Conservation (phyloP, 2,797 vertebrate genomes). For the Spinibarbus caldwelli region DNA sequence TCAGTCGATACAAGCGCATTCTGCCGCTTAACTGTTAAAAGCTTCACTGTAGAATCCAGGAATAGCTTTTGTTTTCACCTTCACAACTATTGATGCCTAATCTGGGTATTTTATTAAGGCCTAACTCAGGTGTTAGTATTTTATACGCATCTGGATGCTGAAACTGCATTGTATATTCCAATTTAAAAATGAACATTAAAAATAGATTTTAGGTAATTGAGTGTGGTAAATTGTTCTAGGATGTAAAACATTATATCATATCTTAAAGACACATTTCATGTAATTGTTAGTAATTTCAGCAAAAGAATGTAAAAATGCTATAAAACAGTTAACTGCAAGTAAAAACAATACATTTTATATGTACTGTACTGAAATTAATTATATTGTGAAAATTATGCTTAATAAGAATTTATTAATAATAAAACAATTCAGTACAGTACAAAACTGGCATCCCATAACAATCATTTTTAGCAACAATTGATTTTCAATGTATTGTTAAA, state of each 20-base stretch:
- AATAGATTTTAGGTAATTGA: background rate
- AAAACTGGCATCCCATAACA: too few species aligned
- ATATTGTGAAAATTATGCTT: too few species aligned
- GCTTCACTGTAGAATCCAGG: constrained; percentile 46
- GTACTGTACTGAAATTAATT: background rate
- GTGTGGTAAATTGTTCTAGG: background rate
- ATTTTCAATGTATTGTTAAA: too few species aligned
- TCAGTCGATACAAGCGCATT: constrained; percentile 64
- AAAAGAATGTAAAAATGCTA: too few species aligned
- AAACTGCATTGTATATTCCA: background rate
- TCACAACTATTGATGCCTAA: too few species aligned
- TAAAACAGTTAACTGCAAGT: background rate
- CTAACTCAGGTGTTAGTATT: background rate
- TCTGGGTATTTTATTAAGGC: too few species aligned
- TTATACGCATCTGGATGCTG: background rate
- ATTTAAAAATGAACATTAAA: background rate
- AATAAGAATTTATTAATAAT: too few species aligned
- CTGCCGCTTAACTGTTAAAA: constrained; percentile 12
- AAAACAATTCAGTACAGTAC: too few species aligned
- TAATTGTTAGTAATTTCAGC: too few species aligned
- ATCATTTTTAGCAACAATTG: too few species aligned
- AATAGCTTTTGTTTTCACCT: constrained; percentile 25
- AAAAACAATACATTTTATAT: background rate
- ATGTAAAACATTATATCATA: background rate
- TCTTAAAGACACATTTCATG: background rate